Evolutionary conservation across 2,113 vertebrate species (phyloP), one percentile per base, ranked within the genome.

Genomic region (Aptenodytes forsteri): DNA sequence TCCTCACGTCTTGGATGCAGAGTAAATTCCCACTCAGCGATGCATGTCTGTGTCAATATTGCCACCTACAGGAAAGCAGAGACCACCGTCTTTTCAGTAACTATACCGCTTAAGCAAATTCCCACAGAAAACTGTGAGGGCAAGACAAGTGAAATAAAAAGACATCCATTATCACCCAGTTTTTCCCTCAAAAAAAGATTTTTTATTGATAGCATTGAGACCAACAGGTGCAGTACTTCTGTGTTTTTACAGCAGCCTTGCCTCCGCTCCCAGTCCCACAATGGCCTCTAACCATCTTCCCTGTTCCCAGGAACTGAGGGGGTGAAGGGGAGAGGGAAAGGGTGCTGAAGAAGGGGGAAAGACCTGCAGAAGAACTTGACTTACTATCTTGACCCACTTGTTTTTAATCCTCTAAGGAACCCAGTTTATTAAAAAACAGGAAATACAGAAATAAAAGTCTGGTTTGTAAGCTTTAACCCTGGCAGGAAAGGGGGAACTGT

Each of bases 31-130:
- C 13, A 11, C 29, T 22, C 27, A 29, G 13, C 1, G 0, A 23
- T 32, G n/a, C 14, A 23, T 2, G 1, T 7, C 64, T 50, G 49
- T 72, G 50, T 38, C 32, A 47, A n/a, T 77, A 23, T 15, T 89
- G 94, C 95, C 93, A 90, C 44, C 71, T 79, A 66, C 46, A 84
- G 93, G 83, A 82, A 84, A 47, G 16, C 16, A 55, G 4, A 5
- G 58, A 47, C 16, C 16, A 30, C 16, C 9, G 13, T 34, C 25
- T 18, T 64, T 67, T 32, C 17, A 46, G 25, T 30, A 79, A 44
- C 21, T 25, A 16, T 3, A 16, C 30, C 49, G 26, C 38, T 2
- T n/a, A 14, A n/a, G 13, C 10, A 70, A 50, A 69, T 62, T 46
- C 21, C 56, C 21, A 38, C 19, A 52, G 69, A 47, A 54, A 76